Percentiles rank a stretch among this genome's conserved stretches.
Conservation (phyloP, 2,113 vertebrate genomes). For the Psilopogon haemacephalus region DNA sequence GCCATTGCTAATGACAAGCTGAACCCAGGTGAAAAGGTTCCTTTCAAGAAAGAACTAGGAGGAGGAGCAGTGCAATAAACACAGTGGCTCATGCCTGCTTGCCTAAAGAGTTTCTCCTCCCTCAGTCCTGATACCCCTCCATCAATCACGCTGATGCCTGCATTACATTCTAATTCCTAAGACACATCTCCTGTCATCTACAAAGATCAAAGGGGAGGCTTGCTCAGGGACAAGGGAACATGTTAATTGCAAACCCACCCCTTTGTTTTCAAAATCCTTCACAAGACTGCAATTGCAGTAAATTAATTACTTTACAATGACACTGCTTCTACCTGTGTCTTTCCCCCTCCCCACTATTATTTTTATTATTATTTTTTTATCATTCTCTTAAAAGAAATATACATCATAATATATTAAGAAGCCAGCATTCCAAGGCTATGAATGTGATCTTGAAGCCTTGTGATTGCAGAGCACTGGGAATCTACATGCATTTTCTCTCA, state of each 20-base stretch:
- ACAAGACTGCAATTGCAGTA: neutral
- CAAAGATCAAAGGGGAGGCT: slow-evolving; percentile 69
- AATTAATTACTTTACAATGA: slow-evolving; percentile 32
- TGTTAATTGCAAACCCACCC: slow-evolving; percentile 23
- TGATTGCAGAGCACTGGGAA: slow-evolving; percentile 27
- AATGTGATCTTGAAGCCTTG: slow-evolving; percentile 17
- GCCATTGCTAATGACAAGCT: slow-evolving; percentile 76
- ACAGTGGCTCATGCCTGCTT: slow-evolving; percentile 54
- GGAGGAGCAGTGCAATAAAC: slow-evolving; percentile 45
- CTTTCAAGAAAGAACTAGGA: slow-evolving; percentile 48
- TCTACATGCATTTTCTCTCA: slow-evolving; percentile 36
- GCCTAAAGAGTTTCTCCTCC: slow-evolving; percentile 58
- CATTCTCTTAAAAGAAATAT: neutral
- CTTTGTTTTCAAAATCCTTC: slow-evolving; percentile 54
- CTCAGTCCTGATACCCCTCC: slow-evolving; percentile 34
- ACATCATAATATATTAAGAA: neutral
- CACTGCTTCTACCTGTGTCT: neutral
- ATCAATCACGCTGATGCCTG: slow-evolving; percentile 76
- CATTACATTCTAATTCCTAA: slow-evolving; percentile 76
- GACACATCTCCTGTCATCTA: slow-evolving; percentile 67
- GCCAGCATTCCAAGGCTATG: neutral
- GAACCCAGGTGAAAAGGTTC: slow-evolving; percentile 46
- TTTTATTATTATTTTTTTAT: neutral
- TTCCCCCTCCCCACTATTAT: neutral
- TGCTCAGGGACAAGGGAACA: slow-evolving; percentile 35